Evolutionary conservation across 35 echinoderm and acorn worm genomes (phyloP), one percentile per base, ranked within the genome.

Genomic region (Apostichopus californicus): DNA sequence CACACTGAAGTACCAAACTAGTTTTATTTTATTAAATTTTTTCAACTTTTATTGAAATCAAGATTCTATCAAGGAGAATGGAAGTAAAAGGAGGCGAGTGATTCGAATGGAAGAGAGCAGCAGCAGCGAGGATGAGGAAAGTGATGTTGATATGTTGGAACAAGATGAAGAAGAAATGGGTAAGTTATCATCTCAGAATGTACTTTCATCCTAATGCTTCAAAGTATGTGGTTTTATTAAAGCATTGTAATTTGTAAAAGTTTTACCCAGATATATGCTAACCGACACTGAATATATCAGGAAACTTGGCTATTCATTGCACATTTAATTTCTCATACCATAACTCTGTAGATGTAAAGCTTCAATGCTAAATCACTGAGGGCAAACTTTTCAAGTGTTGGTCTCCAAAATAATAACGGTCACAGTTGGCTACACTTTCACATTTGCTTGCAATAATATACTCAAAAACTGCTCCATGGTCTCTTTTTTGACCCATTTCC

Each of bases 151-250:
- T 46, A 53, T 83, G 80, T 56, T 83, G 46, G 80, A 87, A 58
- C 54, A 87, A 64, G 86, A 87, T 63, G 86, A 87, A 64, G 86
- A 60, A 25, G 83, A 87, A 10, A 87, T 87, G 86, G 86, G 86
- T 87, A 64, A 87, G 86, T n/a, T 13, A 22, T 68, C 63, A 46
- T 46, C 34, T 46, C 34, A 46, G 2, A 46, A 46, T 46, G 3
- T 46, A 46, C 34, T 46, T 46, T 46, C 34, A 46, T 46, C 34
- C 34, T 46, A 46, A 46, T 46, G 34, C 34, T 46, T 3, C 34
- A 46, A 46, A 46, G 34, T 46, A 46, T 77, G 17, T 77, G 14
- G 9, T 77, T 77, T 77, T 46, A 46, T 46, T 77, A 20, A 15
- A 20, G 73, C 25, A 13, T 77, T 6, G 73, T 77, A 77, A 15